A percentile compares a stretch with the other conserved stretches of the same genome.
Conservation (phyloP, 1,140 invertebrate genomes). For the Pseudomyrmex dendroicus region DNA sequence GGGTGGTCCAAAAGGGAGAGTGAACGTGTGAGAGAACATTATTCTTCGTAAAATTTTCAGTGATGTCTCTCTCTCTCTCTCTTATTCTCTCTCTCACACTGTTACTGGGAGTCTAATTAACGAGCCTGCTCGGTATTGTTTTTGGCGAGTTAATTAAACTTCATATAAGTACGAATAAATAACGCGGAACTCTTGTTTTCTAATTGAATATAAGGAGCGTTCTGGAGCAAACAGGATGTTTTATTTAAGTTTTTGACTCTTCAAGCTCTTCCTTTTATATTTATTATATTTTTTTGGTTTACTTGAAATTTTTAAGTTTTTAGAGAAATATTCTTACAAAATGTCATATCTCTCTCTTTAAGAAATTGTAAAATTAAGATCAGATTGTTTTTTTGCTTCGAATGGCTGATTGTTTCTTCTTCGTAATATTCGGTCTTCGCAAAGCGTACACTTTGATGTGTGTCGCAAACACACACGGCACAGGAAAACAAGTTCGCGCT, state of each 20-base stretch:
- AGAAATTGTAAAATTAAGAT: too few species aligned
- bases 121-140: not conserved
- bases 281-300: too few species aligned
- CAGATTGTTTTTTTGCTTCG: too few species aligned
- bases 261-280: too few species aligned
- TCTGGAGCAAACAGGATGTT: too few species aligned
- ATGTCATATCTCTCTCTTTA: not conserved
- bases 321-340: not conserved
- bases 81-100: not conserved
- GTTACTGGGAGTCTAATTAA: slow-evolving; percentile 28
- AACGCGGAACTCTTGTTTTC: not conserved
- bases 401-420: not conserved
- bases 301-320: too few species aligned
- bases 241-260: too few species aligned
- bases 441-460: not conserved
- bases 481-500: slow-evolving; percentile 18
- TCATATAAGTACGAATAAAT: slow-evolving; percentile 9
- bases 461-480: not conserved
- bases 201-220: not conserved
- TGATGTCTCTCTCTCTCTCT: not conserved
- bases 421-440: not conserved
- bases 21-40: slow-evolving; percentile 4
- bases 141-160: not conserved
- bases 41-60: slow-evolving; percentile 24
- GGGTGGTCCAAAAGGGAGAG: slow-evolving; percentile 4